These are phyloP conservation scores for Phaedon cochleariae DNA, from an alignment of 2,888 invertebrate species.

Conservation along the genomic window DNA sequence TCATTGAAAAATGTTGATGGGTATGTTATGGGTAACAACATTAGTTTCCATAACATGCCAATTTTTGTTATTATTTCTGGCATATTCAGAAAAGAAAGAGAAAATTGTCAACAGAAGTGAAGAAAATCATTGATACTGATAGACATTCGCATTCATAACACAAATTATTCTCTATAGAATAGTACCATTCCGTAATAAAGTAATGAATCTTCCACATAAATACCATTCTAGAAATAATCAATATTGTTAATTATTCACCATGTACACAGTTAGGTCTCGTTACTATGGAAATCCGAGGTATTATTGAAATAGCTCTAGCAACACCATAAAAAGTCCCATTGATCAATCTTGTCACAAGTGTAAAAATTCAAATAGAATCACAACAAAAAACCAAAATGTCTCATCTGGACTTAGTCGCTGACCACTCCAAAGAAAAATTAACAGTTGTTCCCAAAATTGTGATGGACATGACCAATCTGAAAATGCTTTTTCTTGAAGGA, in stretches of 20 bases:
- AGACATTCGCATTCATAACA: too few species aligned
- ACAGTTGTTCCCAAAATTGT: constrained; percentile 52
- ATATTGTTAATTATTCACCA: background rate
- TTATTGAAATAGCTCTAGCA: constrained; percentile 12
- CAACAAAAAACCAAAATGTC: constrained; percentile 27
- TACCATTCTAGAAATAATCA: too few species aligned
- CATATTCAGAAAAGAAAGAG: too few species aligned
- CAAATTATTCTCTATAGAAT: too few species aligned
- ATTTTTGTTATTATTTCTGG: too few species aligned
- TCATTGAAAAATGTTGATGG: too few species aligned
- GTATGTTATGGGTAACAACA: too few species aligned
- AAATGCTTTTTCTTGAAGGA: constrained; percentile 67
- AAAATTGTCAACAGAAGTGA: too few species aligned
- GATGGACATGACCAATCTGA: constrained; percentile 54
- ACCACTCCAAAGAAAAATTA: constrained; percentile 56
- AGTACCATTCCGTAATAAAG: too few species aligned
- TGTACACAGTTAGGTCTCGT: background rate
- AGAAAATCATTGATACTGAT: too few species aligned
- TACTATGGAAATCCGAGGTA: constrained; percentile 23
- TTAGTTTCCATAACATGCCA: too few species aligned
- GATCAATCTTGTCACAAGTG: constrained; percentile 24
- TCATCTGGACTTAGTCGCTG: constrained; percentile 56
- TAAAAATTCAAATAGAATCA: constrained; percentile 28
- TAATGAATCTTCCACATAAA: too few species aligned
- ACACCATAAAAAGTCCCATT: constrained; percentile 12